A percentile compares a stretch with the other conserved stretches of the same genome.
Evolutionary conservation across 2,888 invertebrate species (phyloP).

Genomic region (Drosophila mettleri): DNA sequence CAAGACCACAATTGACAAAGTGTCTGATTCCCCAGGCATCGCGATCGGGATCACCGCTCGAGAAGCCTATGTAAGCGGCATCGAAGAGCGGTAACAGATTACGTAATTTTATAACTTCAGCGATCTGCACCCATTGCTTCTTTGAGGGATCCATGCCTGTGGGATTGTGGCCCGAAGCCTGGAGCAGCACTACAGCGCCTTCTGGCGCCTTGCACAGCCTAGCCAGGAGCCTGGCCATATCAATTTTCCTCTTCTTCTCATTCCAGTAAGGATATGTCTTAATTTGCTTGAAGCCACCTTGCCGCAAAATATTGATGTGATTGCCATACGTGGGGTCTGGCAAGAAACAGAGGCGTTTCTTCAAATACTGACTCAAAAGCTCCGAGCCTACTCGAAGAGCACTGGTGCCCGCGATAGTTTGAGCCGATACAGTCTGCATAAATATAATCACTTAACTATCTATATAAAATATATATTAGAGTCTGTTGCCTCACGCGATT

Average conservation of each 20-base stretch:
- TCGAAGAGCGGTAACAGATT: constrained; percentile 95
- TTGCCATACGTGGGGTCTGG: constrained; percentile 98
- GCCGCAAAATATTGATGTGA: constrained; percentile 92
- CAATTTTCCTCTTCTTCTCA: constrained; percentile 17
- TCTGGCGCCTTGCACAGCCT: constrained; percentile 91
- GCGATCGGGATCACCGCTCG: constrained; percentile 94
- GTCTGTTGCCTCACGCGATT: constrained; percentile 20
- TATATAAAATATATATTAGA: no score
- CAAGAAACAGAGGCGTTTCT: constrained; percentile 90
- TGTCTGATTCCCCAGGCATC: constrained; percentile 95
- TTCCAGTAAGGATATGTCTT: constrained; percentile 96
- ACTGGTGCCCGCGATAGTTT: constrained; percentile 96
- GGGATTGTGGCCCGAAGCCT: constrained; percentile 38
- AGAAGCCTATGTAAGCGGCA: constrained; percentile 96
- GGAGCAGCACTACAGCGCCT: constrained; percentile 90
- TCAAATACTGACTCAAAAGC: constrained; percentile 89
- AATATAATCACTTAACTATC: not conserved
- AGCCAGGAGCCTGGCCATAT: constrained; percentile 86
- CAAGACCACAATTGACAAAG: constrained; percentile 93
- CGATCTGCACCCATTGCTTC: constrained; percentile 94
- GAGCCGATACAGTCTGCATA: constrained; percentile 92
- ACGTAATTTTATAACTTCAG: constrained; percentile 91
- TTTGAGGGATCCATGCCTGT: constrained; percentile 36
- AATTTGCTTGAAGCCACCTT: constrained; percentile 92
- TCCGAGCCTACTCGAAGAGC: constrained; percentile 94